These are phyloP conservation scores for Acridotheres tristis DNA, from an alignment of 2,797 vertebrate genomes.

Conservation along the genomic window DNA sequence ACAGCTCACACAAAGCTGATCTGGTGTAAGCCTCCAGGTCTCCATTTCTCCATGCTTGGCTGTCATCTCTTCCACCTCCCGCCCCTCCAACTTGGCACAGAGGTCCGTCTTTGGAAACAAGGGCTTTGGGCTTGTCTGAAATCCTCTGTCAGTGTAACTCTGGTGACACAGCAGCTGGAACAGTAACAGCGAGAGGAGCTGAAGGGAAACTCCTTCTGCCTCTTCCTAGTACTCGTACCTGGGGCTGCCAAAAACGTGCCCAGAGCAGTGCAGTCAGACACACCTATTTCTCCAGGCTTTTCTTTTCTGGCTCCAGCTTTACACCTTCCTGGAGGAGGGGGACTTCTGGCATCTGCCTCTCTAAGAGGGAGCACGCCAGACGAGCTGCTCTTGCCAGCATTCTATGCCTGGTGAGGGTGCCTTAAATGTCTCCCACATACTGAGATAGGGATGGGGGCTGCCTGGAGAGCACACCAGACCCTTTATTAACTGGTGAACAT, in stretches of 20 bases:
- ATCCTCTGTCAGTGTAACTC: neutral
- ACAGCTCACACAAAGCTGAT: neutral
- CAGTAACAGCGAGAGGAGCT: neutral
- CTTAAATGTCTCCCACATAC: neutral
- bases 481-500: neutral
- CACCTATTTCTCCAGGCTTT: neutral
- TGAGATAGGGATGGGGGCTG: neutral
- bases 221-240: neutral
- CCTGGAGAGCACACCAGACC: neutral
- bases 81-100: accelerated
- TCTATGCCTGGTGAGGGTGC: neutral
- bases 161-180: neutral
- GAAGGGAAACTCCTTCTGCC: neutral
- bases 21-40: neutral
- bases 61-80: neutral
- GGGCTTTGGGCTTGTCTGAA: neutral
- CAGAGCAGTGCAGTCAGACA: neutral
- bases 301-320: neutral
- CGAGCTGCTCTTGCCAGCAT: neutral
- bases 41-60: neutral
- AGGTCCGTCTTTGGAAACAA: neutral
- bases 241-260: neutral
- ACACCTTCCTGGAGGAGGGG: neutral
- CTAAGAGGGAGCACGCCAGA: neutral
- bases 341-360: neutral